Evolutionary conservation across 92 coral and sea anemone genomes (phyloP), one percentile per base, ranked within the genome.

Genomic region (Epizoanthus scotinus): DNA sequence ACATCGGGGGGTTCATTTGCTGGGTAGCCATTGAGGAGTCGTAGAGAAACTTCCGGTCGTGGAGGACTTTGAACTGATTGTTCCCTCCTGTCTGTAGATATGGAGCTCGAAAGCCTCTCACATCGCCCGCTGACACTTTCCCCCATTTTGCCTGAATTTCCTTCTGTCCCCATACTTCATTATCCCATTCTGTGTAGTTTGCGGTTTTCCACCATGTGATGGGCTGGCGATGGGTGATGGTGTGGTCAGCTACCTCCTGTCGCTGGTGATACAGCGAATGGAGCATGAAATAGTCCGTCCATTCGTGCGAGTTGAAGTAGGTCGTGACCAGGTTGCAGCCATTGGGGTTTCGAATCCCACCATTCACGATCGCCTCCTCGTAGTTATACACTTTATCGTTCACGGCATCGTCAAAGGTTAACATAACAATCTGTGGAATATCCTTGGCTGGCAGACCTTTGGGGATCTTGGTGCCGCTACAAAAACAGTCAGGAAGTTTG

Each of bases 61-160:
- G 81, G 18, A 96, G 77, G 13, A 89, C 96, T 66, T 90, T 88
- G 71, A 89, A 96, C 86, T 93, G 93, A 22, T 90, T 91, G 74
- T 96, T 84, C 34, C 99, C 99, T 10, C 91, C 98, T 10, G 86
- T 60, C 78, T 96, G 98, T 5, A 93, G 63, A 40, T 86, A 96
- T 6, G 99, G 99, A 56, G 89, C 98, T 0, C 99, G 95, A 65
- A 91, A 96, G 13, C 99, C 99, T 3, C 81, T 94, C n/a, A 96
- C 91, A 40, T 93, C 94, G 12, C 79, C 90, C 8, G 68, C 84
- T 2, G 82, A 66, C 38, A 96, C 91, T 26, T 91, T 82, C 0
- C 98, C 99, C 87, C 90, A 86, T 49, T 89, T 93, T 8, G 53
- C 72, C 42, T 91, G 77, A 22, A 96, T 88, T 69, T 93, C 90